These are phyloP conservation scores for Plutella xylostella DNA, from an alignment of 2,888 invertebrate species.

Conservation along the genomic window DNA sequence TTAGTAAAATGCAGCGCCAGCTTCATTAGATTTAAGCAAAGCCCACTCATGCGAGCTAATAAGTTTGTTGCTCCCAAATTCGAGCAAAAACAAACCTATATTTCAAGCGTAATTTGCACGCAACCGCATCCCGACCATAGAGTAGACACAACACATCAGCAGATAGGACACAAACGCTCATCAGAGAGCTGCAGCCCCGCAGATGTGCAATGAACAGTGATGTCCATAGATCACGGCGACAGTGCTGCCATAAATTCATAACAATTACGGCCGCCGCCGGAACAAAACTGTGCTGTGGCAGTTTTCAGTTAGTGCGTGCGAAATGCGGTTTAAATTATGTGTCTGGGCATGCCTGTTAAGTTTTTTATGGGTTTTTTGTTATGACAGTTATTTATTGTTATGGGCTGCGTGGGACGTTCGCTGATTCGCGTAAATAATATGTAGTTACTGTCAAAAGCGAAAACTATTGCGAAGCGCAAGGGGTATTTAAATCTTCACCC, in stretches of 20 bases:
- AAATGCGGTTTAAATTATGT: too few species aligned
- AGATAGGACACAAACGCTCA: too few species aligned
- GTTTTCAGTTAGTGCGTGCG: not conserved
- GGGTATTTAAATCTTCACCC: too few species aligned
- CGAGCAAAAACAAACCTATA: not conserved
- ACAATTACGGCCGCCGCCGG: not conserved
- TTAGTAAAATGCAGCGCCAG: too few species aligned
- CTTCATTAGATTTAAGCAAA: too few species aligned
- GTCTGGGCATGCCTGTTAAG: too few species aligned
- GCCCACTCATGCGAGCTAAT: not conserved
- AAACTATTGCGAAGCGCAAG: too few species aligned
- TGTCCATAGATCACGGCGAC: conserved; percentile 1
- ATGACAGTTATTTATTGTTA: too few species aligned
- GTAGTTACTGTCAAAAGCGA: too few species aligned
- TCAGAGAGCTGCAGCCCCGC: not conserved
- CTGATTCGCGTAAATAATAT: too few species aligned
- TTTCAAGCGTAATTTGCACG: not conserved
- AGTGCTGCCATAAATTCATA: conserved; percentile 2
- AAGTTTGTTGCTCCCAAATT: not conserved
- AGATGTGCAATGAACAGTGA: not conserved
- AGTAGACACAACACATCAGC: not conserved
- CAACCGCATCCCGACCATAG: not conserved
- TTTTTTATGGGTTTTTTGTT: too few species aligned
- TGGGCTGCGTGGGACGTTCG: too few species aligned
- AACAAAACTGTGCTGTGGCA: not conserved